A percentile compares a stretch with the other conserved stretches of the same genome.
Evolutionary conservation across 1,140 invertebrate genomes (phyloP).

Genomic region (Luehdorfia chinensis): DNA sequence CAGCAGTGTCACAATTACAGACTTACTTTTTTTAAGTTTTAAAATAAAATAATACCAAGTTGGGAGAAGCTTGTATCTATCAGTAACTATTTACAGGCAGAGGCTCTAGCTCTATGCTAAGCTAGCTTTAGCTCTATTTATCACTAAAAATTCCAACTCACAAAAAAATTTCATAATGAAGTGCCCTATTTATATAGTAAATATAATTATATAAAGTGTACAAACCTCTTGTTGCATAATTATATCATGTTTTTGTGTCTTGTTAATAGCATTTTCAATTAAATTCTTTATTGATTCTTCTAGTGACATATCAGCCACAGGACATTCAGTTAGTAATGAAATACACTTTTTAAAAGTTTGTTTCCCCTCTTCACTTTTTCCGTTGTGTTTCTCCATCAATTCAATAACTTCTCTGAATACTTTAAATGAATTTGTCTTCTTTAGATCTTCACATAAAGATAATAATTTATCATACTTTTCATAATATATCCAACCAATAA

Average conservation of each 20-base stretch:
- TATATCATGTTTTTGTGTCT: slow-evolving; percentile 77
- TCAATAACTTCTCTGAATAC: slow-evolving; percentile 48
- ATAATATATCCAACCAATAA: slow-evolving; percentile 83
- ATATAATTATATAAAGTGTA: too few species aligned
- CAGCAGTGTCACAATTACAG: too few species aligned
- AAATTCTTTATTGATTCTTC: slow-evolving; percentile 70
- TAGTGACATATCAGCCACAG: slow-evolving; percentile 39
- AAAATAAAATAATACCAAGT: too few species aligned
- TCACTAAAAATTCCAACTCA: too few species aligned
- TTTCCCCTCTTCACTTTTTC: slow-evolving; percentile 41
- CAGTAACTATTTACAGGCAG: too few species aligned
- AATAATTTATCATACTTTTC: slow-evolving; percentile 82
- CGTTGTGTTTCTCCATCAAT: slow-evolving; percentile 37
- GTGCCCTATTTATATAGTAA: too few species aligned
- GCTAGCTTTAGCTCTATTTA: too few species aligned
- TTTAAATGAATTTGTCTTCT: slow-evolving; percentile 38
- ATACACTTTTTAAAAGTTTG: slow-evolving; percentile 38
- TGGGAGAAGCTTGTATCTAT: too few species aligned
- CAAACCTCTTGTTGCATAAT: slow-evolving; percentile 73
- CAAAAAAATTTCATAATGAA: too few species aligned
- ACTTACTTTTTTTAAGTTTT: too few species aligned
- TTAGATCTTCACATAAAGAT: slow-evolving; percentile 49
- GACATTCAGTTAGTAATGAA: slow-evolving; percentile 33
- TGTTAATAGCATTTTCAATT: slow-evolving; percentile 75
- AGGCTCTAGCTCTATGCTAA: too few species aligned